Conservation (phyloP, 2,888 invertebrate genomes). For the Hartigia nigra region DNA sequence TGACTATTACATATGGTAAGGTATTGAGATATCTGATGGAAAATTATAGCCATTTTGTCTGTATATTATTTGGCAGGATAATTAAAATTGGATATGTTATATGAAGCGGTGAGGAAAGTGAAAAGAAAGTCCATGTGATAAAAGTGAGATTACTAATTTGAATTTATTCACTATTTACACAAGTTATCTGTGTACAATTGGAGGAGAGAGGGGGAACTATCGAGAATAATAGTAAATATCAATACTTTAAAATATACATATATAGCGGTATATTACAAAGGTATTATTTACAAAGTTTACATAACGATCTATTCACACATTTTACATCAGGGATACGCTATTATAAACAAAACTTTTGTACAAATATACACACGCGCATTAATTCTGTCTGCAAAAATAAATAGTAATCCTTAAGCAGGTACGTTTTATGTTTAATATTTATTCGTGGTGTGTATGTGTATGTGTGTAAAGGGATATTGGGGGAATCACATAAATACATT, state of each 20-base stretch:
- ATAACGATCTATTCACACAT: conserved; percentile 55
- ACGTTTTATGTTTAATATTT: conserved; percentile 44
- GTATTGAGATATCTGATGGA: not conserved
- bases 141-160: conserved; percentile 29
- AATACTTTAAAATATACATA: conserved; percentile 54
- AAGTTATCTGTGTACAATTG: conserved; percentile 40
- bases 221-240: conserved; percentile 45
- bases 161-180: conserved; percentile 51
- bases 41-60: not conserved
- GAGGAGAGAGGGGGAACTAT: conserved; percentile 9
- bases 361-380: conserved; percentile 42
- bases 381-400: conserved; percentile 47
- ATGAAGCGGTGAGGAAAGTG: not conserved
- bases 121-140: not conserved
- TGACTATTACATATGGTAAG: not conserved
- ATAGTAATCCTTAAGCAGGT: conserved; percentile 64
- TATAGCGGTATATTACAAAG: conserved; percentile 53
- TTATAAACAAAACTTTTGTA: conserved; percentile 43
- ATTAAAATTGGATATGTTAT: not conserved
- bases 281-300: conserved; percentile 63
- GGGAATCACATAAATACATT: conserved; percentile 9
- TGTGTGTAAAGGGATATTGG: conserved; percentile 2
- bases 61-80: not conserved
- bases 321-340: conserved; percentile 48
- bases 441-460: conserved; percentile 44